Evolutionary conservation across 2,113 vertebrate species (phyloP).

Genomic region (Genyomyrus donnyi): DNA sequence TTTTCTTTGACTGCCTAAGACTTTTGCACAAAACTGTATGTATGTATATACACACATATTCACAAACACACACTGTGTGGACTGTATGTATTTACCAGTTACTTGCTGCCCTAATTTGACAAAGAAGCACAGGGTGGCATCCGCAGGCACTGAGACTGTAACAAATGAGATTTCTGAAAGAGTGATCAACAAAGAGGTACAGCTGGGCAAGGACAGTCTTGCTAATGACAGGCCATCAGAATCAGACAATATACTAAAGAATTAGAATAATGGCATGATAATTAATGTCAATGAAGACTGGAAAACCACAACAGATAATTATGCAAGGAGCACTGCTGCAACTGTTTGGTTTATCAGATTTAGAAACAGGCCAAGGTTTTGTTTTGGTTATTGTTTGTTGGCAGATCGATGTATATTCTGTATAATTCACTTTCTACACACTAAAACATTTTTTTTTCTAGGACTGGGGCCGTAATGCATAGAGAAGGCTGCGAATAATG

Average conservation of each 20-base stretch:
- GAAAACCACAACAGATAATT: not conserved
- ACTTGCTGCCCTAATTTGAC: not conserved
- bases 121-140: not conserved
- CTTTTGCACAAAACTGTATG: not conserved
- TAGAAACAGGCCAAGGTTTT: not conserved
- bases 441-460: not conserved
- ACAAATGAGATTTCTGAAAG: not conserved
- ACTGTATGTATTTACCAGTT: not conserved
- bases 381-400: not conserved
- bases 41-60: not conserved
- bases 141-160: not conserved
- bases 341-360: not conserved
- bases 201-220: not conserved
- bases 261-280: not conserved
- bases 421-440: not conserved
- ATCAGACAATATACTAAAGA: not conserved
- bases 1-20: not conserved
- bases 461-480: not conserved
- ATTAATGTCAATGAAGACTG: not conserved
- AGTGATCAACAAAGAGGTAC: not conserved
- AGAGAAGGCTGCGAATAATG: not conserved
- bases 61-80: not conserved
- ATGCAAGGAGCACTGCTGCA: not conserved
- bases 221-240: not conserved
- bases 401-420: not conserved